Base-by-base conservation (phyloP, 2,797 vertebrate species). In the Halcyon chelicuti region DNA sequence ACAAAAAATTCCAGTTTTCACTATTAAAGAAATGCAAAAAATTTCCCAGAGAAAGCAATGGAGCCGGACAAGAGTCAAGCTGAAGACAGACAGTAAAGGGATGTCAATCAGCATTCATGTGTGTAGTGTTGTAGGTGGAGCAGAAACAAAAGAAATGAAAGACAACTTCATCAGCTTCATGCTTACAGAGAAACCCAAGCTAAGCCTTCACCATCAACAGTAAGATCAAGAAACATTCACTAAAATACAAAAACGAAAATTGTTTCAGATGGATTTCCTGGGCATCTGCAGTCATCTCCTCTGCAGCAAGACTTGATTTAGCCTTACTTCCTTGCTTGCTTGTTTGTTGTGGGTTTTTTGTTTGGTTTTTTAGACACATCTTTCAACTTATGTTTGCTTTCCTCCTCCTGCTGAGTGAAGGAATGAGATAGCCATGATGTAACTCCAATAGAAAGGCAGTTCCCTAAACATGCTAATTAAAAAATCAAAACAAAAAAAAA, bases 281-380 rank as follows among this genome's bases (percentile, higher is more conserved):
- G 55, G 20, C 39, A 60, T 15, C 75, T 71, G 14, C 10, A 55
- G 25, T 71, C 55, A 86, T 67, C 26, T 90, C 14, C 37, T 90
- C 42, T 60, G 28, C 68, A 82, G 23, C 14, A 72, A 68, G 33
- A 54, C 33, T 57, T 44, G 9, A 79, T 70, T 65, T 66, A 10
- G 15, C 16, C 14, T 78, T 63, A 5, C n/a, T 73, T 61, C 25
- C 33, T 76, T 58, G 19, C 16, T 42, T 42, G 40, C 17, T 42
- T 42, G 40, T 14, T 31, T 47, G 21, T 14, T 28, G 10, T 18
- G 29, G 0, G 0, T 3, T 6, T 29, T 57, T 44, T 22, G 15
- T 5, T 70, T 66, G 3, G 15, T 52, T 67, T 52, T 52, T 46
- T 54, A 17, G 8, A 66, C 9, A 52, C 42, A 22, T 37, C 28